Evolutionary conservation across 2,888 invertebrate genomes (phyloP).

Genomic region (Orgyia antiqua): DNA sequence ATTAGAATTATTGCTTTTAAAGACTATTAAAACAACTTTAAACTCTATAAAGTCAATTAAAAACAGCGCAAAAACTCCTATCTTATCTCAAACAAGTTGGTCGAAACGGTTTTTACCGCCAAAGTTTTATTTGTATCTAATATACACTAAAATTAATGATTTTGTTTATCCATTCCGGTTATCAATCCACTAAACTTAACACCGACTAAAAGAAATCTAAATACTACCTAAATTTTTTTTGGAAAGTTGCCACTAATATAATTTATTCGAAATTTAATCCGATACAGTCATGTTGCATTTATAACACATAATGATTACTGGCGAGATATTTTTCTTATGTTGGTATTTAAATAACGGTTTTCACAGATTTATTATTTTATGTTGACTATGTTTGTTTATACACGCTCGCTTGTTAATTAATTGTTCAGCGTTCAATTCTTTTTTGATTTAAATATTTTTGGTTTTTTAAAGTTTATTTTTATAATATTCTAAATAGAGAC

Average conservation of each 20-base stretch:
- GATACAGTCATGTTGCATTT: conserved; percentile 8
- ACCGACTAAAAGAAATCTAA: conserved; percentile 2
- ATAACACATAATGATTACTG: conserved; percentile 10
- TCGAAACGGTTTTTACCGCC: not conserved
- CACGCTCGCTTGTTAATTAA: conserved; percentile 1
- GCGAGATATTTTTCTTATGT: conserved; percentile 5
- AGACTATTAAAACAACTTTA: no score
- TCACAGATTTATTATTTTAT: conserved; percentile 1
- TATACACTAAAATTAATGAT: conserved; percentile 7
- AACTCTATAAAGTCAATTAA: no score
- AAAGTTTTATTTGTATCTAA: not conserved
- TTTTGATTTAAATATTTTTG: no score
- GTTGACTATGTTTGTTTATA: not conserved
- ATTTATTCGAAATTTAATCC: conserved; percentile 10
- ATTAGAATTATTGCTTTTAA: no score
- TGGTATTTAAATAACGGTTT: conserved; percentile 10
- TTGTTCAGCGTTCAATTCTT: no score
- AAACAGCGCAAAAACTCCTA: not conserved
- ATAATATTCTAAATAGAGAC: not conserved
- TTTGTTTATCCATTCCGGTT: conserved; percentile 2
- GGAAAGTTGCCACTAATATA: conserved; percentile 16
- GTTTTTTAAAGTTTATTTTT: no score
- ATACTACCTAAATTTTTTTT: conserved; percentile 13
- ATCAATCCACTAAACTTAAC: not conserved
- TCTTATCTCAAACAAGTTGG: not conserved